Evolutionary conservation across 2,113 vertebrate species (phyloP), one percentile per base, ranked within the genome.

Genomic region (Atherinomorus stipes): DNA sequence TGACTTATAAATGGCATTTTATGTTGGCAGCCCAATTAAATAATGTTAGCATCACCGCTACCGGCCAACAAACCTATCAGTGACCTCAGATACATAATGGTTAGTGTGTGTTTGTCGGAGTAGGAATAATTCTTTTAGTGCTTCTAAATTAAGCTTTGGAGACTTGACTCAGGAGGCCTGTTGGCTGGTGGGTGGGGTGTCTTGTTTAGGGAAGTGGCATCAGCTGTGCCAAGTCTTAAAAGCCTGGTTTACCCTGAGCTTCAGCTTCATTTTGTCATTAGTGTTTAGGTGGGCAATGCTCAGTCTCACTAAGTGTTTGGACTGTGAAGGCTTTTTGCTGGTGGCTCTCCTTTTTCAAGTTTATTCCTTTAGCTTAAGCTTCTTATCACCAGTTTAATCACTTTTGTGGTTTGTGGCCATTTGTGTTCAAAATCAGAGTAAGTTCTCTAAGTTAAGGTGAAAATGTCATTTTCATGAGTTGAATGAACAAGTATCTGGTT

Each of bases 171-270:
- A 21, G 22, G 19, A 11, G 53, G 4, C n/a, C 8, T 0, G 12
- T 56, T 42, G 52, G 71, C 57, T 64, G 31, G 13, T 61, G 57
- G 63, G 70, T 28, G 70, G n/a, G 37, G 56, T n/a, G 71, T n/a
- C 58, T 78, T 19, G 18, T 71, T 75, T 54, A 21, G 59, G n/a
- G n/a, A 74, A 77, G 56, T 74, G 72, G 60, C 22, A 2, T 67
- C 57, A 34, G 50, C 76, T 71, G 73, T 71, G 76, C 65, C 76
- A 77, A 74, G 40, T 70, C 62, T 67, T 74, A 78, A 86, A 80
- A 77, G 77, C 69, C 12, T 45, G 1, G 8, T 47, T 63, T 42
- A 37, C 45, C 47, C 75, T 11, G 5, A 26, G 53, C 21, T 2
- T 18, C 38, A 26, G 50, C 13, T 40, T 63, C 9, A 9, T 56